Conservation (phyloP, 2,888 invertebrate genomes). For the Tupiocoris notatus region DNA sequence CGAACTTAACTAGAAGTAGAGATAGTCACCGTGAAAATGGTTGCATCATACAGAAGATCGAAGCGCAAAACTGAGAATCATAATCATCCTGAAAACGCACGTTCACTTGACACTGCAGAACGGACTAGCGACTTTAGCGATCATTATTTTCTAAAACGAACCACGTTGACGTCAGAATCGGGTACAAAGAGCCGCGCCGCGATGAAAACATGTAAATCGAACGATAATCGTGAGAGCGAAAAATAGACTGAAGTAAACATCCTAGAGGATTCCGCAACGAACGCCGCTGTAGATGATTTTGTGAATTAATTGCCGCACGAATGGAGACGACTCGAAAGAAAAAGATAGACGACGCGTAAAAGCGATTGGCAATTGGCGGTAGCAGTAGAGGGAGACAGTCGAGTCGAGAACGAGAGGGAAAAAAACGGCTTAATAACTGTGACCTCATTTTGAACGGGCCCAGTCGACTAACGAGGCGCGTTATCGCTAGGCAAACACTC, state of each 20-base stretch:
- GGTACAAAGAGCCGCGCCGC: background rate
- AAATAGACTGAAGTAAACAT: background rate
- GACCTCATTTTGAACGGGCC: constrained; percentile 15
- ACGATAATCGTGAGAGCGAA: background rate
- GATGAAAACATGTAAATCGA: background rate
- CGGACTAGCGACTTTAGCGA: no score
- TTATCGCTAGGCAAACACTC: constrained; percentile 15
- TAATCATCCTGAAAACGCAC: no score
- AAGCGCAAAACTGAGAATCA: no score
- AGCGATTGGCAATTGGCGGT: background rate
- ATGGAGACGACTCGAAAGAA: background rate
- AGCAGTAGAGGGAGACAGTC: background rate
- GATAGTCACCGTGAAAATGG: background rate
- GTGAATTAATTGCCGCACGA: background rate
- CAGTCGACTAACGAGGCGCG: constrained; percentile 8
- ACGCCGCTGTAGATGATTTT: background rate
- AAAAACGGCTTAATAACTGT: constrained; percentile 19
- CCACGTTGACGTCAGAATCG: background rate
- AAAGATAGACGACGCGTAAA: background rate
- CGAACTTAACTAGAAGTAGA: no score
- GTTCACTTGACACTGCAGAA: no score
- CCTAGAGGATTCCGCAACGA: background rate
- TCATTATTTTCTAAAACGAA: no score
- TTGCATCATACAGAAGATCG: background rate
- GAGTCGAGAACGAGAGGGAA: background rate